phyloP scores from a whole-genome alignment of 2,888 invertebrate species.

The Girardia tigrina region DNA sequence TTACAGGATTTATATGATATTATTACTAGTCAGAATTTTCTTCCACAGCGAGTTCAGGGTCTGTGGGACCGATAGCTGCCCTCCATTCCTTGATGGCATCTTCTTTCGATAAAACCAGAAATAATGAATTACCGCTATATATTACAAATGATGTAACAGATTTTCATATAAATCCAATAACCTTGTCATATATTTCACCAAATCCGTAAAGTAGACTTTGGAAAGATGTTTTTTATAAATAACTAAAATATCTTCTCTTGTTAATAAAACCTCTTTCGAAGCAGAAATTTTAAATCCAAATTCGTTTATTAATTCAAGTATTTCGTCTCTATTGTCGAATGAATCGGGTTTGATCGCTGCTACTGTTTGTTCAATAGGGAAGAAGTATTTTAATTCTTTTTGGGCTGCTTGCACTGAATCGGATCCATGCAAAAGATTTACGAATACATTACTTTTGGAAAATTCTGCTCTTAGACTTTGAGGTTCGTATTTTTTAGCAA shows the following conservation, averaged over 20 bases:
- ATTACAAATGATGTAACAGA: background rate
- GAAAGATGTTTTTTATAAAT: slow-evolving; percentile 45
- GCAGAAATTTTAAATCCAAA: slow-evolving; percentile 49
- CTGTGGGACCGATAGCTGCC: slow-evolving; percentile 43
- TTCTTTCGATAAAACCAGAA: slow-evolving; percentile 46
- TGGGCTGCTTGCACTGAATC: slow-evolving; percentile 42
- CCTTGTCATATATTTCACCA: slow-evolving; percentile 47
- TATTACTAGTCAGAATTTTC: slow-evolving; percentile 44
- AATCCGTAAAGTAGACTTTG: slow-evolving; percentile 45
- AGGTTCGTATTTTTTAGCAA: slow-evolving; percentile 44
- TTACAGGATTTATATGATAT: too few species aligned
- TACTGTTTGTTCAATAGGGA: slow-evolving; percentile 48
- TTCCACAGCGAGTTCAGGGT: slow-evolving; percentile 45
- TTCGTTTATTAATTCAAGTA: slow-evolving; percentile 47
- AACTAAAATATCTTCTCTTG: slow-evolving; percentile 43
- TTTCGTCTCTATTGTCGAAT: slow-evolving; percentile 47
- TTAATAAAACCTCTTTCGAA: slow-evolving; percentile 45
- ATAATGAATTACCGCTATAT: slow-evolving; percentile 44
- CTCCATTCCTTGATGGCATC: slow-evolving; percentile 46
- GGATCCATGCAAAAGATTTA: slow-evolving; percentile 49
- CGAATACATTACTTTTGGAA: slow-evolving; percentile 40
- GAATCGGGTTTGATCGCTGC: slow-evolving; percentile 49
- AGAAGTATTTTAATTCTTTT: slow-evolving; percentile 47
- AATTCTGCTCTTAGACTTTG: slow-evolving; percentile 48
- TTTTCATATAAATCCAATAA: too few species aligned